phyloP scores from a whole-genome alignment of 2,113 vertebrate genomes.

The Callopanchax toddi region DNA sequence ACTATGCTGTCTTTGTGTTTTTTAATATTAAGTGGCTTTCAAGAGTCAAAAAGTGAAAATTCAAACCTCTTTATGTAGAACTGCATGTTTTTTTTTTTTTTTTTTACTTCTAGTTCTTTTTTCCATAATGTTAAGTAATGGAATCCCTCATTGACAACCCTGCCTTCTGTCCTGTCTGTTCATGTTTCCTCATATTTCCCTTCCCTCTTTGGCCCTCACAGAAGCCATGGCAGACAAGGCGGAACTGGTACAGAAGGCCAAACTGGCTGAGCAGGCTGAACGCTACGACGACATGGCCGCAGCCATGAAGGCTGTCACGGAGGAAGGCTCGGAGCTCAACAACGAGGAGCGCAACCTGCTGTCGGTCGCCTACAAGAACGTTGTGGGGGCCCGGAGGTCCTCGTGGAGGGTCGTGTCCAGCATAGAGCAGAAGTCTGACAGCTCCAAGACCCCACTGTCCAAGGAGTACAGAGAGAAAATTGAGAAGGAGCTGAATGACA shows the following conservation, averaged over 20 bases:
- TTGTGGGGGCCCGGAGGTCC: constrained; percentile 94
- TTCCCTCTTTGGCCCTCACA: constrained; percentile 48
- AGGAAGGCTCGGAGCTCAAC: constrained; percentile 84
- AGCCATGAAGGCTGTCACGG: constrained; percentile 91
- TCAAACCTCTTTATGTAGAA: too few species aligned
- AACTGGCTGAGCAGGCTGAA: constrained; percentile 96
- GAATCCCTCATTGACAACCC: constrained; percentile 8
- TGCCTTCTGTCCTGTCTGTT: constrained; percentile 22
- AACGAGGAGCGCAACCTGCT: constrained; percentile 98
- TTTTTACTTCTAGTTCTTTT: constrained; percentile 4
- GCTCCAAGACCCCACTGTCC: constrained; percentile 82
- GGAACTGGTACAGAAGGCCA: constrained; percentile 91
- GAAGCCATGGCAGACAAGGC: constrained; percentile 80
- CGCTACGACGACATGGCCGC: constrained; percentile 96
- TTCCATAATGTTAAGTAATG: too few species aligned
- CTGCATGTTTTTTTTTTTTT: background rate
- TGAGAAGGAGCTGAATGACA: constrained; percentile 92
- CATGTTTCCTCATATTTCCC: background rate
- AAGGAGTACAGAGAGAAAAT: constrained; percentile 91
- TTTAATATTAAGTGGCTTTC: too few species aligned
- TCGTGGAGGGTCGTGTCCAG: constrained; percentile 95
- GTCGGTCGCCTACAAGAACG: constrained; percentile 98
- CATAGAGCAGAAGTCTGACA: constrained; percentile 90
- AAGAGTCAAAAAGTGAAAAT: too few species aligned
- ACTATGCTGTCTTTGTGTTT: too few species aligned